Evolutionary conservation across 2,797 vertebrate genomes (phyloP).

Genomic region (Acomys russatus): DNA sequence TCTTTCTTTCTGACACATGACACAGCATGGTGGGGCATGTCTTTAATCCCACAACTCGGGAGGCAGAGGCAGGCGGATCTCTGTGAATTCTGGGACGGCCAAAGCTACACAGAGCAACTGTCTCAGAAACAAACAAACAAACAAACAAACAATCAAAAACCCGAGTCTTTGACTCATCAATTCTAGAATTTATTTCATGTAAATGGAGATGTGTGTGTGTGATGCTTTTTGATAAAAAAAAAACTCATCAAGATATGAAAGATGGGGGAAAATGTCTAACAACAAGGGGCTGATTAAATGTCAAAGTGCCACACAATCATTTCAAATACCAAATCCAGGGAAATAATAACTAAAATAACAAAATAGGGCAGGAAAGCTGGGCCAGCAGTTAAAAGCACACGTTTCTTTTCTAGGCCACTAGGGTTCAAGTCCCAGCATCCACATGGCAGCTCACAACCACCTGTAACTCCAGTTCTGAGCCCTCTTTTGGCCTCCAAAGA

Average conservation of each 20-base stretch:
- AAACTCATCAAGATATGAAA: constrained; percentile 13
- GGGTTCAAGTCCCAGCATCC: not conserved
- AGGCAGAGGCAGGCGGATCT: too few species aligned
- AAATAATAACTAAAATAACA: not conserved
- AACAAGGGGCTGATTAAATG: not conserved
- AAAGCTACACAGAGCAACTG: not conserved
- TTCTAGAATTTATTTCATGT: constrained; percentile 26
- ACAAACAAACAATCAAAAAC: too few species aligned
- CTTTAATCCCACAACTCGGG: too few species aligned
- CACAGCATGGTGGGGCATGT: too few species aligned
- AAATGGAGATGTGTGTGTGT: not conserved
- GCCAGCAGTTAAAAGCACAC: not conserved
- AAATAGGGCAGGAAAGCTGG: not conserved
- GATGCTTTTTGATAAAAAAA: not conserved
- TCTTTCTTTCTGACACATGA: not conserved
- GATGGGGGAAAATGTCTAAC: not conserved
- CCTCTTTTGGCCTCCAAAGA: not conserved
- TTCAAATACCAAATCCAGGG: not conserved
- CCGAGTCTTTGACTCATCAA: not conserved
- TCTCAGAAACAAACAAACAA: not conserved
- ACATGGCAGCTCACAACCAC: not conserved
- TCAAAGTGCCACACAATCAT: not conserved
- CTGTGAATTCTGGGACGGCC: too few species aligned
- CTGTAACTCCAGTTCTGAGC: not conserved
- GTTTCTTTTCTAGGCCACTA: not conserved